phyloP scores from a whole-genome alignment of 1,140 invertebrate species.

The Camponotus vicinus region DNA sequence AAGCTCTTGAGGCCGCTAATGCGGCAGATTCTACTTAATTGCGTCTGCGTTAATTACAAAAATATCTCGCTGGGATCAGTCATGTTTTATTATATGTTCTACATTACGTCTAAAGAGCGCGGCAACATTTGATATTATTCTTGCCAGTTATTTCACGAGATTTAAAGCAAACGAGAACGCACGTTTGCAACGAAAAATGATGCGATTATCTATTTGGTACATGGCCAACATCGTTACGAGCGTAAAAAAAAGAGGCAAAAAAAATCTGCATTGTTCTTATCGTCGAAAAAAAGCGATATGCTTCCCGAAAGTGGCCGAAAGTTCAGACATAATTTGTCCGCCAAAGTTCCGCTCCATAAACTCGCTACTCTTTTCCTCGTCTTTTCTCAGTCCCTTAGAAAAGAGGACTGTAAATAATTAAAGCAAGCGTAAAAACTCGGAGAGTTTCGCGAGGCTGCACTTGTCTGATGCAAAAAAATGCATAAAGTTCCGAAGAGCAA shows the following conservation, averaged over 20 bases:
- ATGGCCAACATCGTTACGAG: background rate
- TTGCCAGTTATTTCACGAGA: background rate
- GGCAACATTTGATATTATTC: slow-evolving; percentile 34
- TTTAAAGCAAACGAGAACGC: background rate
- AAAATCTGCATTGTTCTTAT: slow-evolving; percentile 31
- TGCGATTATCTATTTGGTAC: slow-evolving; percentile 12
- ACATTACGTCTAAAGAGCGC: slow-evolving; percentile 12
- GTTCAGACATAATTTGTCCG: slow-evolving; percentile 54
- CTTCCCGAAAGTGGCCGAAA: background rate
- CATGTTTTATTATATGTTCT: slow-evolving; percentile 30
- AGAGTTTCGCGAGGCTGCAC: background rate
- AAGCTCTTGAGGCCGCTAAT: slow-evolving; percentile 3
- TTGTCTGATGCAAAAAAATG: background rate
- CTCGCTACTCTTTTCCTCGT: background rate
- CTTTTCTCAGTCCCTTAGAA: background rate
- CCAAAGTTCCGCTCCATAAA: slow-evolving; percentile 72
- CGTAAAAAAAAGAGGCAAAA: background rate
- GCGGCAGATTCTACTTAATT: slow-evolving; percentile 48
- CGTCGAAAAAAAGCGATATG: slow-evolving; percentile 6
- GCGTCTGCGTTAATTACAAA: slow-evolving; percentile 47
- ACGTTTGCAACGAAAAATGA: background rate
- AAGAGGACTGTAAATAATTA: slow-evolving; percentile 72
- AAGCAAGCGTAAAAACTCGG: slow-evolving; percentile 70
- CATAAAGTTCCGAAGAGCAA: slow-evolving; percentile 56
- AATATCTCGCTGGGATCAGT: slow-evolving; percentile 34